Evolutionary conservation across 2,797 vertebrate species (phyloP).

Genomic region (Rhinophrynus dorsalis): DNA sequence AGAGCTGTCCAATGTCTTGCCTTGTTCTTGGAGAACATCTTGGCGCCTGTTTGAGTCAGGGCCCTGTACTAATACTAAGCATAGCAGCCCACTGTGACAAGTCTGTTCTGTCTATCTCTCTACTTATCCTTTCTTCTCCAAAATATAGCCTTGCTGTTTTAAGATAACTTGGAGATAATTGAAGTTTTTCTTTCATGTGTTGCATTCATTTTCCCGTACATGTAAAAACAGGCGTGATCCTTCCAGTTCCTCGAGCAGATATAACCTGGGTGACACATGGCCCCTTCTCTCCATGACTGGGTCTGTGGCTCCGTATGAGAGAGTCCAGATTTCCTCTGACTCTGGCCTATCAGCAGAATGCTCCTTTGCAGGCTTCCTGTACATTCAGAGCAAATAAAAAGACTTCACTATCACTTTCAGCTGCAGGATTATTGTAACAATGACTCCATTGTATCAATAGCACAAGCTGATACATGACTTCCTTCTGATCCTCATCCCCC

Average conservation of each 20-base stretch:
- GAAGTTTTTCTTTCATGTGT: slow-evolving; percentile 5
- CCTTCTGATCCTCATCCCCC: slow-evolving; percentile 7
- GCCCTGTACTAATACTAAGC: too few relatives aligned
- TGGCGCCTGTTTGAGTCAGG: too few relatives aligned
- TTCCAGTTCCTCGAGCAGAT: slow-evolving; percentile 1
- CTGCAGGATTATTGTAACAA: slow-evolving; percentile 7
- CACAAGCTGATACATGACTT: slow-evolving; percentile 11
- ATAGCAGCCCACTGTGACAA: neutral
- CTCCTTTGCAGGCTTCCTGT: slow-evolving; percentile 39
- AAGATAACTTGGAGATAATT: slow-evolving; percentile 18
- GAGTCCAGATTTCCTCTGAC: slow-evolving; percentile 44
- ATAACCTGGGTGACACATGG: slow-evolving; percentile 13
- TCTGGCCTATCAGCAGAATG: slow-evolving; percentile 18
- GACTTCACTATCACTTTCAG: neutral
- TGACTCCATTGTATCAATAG: slow-evolving; percentile 27
- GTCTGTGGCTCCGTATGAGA: slow-evolving; percentile 21
- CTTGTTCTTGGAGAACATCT: neutral
- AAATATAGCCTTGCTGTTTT: slow-evolving; percentile 1
- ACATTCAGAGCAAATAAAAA: slow-evolving; percentile 23
- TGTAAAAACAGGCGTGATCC: slow-evolving; percentile 28
- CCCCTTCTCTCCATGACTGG: neutral
- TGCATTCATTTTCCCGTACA: slow-evolving; percentile 5
- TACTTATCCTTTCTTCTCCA: neutral
- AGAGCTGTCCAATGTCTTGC: slow-evolving; percentile 1
- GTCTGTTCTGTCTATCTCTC: neutral